Base-by-base conservation (phyloP, 2,113 vertebrate genomes). In the Pogona vitticeps region DNA sequence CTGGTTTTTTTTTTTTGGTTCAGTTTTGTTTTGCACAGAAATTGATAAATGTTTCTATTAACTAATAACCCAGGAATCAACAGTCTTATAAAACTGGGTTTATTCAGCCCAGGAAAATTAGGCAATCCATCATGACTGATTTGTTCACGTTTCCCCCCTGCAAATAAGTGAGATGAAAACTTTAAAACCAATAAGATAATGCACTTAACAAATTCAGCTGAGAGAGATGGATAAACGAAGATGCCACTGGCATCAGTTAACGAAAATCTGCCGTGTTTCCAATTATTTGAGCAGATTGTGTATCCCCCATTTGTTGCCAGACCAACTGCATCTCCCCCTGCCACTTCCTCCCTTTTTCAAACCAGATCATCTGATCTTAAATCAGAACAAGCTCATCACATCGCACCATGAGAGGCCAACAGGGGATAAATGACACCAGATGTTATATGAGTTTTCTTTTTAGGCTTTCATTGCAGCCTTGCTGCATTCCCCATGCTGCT, bases 61-160 rank as follows among this genome's bases (percentile, higher is more conserved):
- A 97, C 98, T 98, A 98, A 98, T 99, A 99, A 98, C 95, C 96
- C 96, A 97, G 96, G 97, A 98, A 98, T 98, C 98, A 98, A 98
- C 98, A 98, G 97, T 98, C 97, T 98, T 98, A 97, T 97, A 98
- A 98, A 98, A 97, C 97, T 93, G 96, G 75, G 96, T 98, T 98
- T 98, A 98, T 98, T 98, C 97, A 92, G 96, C 95, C 97, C 95
- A 97, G 96, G 85, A 97, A 98, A 99, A 98, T 99, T 98, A 99
- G 97, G 96, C 98, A 98, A 99, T 99, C 98, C 98, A 98, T 99
- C 98, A 98, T 97, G 95, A 94, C 95, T 97, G 98, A 98, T 98
- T 98, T 98, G 97, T 95, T 98, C 98, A 97, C 97, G 97, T 97
- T 97, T 97, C 96, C 94, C 92, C 95, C 87, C 93, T 94, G 94